A percentile compares a stretch with the other conserved stretches of the same genome.
These are phyloP conservation scores for Agelastica alni DNA, from an alignment of 2,888 invertebrate species.

Conservation along the genomic window DNA sequence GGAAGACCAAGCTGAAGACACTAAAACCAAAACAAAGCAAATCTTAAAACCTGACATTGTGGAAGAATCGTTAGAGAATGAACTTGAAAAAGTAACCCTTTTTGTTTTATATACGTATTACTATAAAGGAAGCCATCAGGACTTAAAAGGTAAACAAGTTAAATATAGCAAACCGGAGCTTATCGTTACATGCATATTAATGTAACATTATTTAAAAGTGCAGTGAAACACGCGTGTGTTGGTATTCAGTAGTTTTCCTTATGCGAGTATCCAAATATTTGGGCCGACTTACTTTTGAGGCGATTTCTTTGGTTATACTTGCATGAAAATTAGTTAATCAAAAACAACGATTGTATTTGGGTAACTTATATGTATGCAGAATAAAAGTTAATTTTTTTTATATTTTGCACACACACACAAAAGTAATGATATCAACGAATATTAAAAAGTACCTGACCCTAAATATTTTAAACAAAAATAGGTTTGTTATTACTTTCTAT, in stretches of 20 bases:
- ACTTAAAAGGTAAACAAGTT: conserved; percentile 12
- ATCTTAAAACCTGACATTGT: conserved; percentile 27
- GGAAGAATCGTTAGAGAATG: conserved; percentile 11
- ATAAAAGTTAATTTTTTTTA: too few relatives aligned
- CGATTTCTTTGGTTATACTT: conserved; percentile 9
- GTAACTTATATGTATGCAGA: too few relatives aligned
- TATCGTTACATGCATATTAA: conserved; percentile 15
- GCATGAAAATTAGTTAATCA: conserved; percentile 9
- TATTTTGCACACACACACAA: too few relatives aligned
- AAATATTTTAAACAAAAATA: too few relatives aligned
- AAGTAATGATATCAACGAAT: too few relatives aligned
- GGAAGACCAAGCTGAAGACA: conserved; percentile 20
- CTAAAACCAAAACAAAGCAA: conserved; percentile 28
- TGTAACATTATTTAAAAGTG: background rate
- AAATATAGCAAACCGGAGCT: conserved; percentile 17
- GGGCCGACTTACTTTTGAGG: conserved; percentile 16
- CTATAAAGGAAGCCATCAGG: conserved; percentile 9
- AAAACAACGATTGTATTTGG: too few relatives aligned
- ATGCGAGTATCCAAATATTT: conserved; percentile 15
- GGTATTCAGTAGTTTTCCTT: conserved; percentile 25
- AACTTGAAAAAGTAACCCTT: conserved; percentile 14
- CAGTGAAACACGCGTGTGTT: conserved; percentile 6
- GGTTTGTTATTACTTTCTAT: too few relatives aligned
- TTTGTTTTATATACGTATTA: conserved; percentile 22
- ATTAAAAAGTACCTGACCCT: too few relatives aligned